Conservation (phyloP, 2,888 invertebrate genomes). For the Saturnia pavonia region DNA sequence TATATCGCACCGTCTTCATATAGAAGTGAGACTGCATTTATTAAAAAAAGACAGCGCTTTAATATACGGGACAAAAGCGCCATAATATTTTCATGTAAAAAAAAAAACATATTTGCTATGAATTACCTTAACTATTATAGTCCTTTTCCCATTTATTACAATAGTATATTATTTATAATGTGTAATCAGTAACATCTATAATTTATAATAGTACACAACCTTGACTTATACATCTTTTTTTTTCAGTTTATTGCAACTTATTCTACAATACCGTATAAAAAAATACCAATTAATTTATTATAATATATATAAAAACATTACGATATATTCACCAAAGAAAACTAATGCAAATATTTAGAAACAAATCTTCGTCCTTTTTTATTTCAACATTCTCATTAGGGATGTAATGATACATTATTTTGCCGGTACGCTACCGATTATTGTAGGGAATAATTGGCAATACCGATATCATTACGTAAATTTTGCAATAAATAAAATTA, state of each 20-base stretch:
- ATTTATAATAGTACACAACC: conserved; percentile 72
- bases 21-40: background rate
- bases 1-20: background rate
- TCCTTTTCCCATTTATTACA: conserved; percentile 10
- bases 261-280: conserved; percentile 10
- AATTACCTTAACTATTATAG: background rate
- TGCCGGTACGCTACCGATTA: too few relatives aligned
- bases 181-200: conserved; percentile 13
- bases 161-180: conserved; percentile 2
- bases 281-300: conserved; percentile 6
- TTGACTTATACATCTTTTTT: conserved; percentile 64
- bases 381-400: background rate
- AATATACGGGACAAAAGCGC: background rate
- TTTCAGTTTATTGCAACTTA: conserved; percentile 21
- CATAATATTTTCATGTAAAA: background rate
- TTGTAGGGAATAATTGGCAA: too few relatives aligned
- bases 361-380: background rate
- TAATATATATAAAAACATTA: conserved; percentile 6
- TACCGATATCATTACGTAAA: too few relatives aligned
- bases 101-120: background rate
- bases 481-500: too few relatives aligned
- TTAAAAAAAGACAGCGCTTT: background rate
- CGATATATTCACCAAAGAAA: background rate
- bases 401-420: too few relatives aligned
- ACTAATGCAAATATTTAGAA: background rate